Conservation (phyloP, 2,888 invertebrate genomes). For the Caenorhabditis drosophilae region DNA sequence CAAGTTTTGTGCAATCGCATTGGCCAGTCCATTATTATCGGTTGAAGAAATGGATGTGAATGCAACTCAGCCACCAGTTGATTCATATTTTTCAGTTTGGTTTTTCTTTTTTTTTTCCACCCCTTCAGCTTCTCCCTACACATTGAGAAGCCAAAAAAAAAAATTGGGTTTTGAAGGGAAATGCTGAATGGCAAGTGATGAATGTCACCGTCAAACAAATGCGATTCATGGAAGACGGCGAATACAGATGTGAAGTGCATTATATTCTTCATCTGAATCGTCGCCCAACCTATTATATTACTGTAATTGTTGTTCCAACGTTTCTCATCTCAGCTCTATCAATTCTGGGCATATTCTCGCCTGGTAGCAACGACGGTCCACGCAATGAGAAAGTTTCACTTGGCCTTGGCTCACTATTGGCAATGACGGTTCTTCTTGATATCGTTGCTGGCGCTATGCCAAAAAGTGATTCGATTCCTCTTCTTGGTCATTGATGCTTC, state of each 20-base stretch:
- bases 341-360: conserved; percentile 66
- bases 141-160: no score
- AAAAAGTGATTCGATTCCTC: conserved; percentile 65
- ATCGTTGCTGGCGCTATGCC: conserved; percentile 66
- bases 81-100: conserved; percentile 61
- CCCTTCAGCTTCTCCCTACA: not conserved
- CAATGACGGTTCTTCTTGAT: conserved; percentile 66
- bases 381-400: conserved; percentile 65
- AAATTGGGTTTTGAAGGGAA: conserved; percentile 51
- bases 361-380: conserved; percentile 63
- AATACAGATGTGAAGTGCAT: conserved; percentile 64
- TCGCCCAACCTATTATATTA: conserved; percentile 66
- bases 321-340: conserved; percentile 65
- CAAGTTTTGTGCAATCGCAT: conserved; percentile 65
- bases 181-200: conserved; percentile 66
- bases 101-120: not conserved
- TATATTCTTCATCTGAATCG: conserved; percentile 64
- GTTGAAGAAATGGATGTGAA: conserved; percentile 65
- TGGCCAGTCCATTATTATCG: conserved; percentile 64
- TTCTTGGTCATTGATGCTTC: conserved; percentile 44
- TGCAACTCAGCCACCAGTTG: conserved; percentile 57
- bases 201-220: conserved; percentile 66
- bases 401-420: conserved; percentile 58
- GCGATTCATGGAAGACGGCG: conserved; percentile 65
- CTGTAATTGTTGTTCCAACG: conserved; percentile 67